These are phyloP conservation scores for Watersipora subatra DNA, from an alignment of 1,140 invertebrate species.

Conservation along the genomic window DNA sequence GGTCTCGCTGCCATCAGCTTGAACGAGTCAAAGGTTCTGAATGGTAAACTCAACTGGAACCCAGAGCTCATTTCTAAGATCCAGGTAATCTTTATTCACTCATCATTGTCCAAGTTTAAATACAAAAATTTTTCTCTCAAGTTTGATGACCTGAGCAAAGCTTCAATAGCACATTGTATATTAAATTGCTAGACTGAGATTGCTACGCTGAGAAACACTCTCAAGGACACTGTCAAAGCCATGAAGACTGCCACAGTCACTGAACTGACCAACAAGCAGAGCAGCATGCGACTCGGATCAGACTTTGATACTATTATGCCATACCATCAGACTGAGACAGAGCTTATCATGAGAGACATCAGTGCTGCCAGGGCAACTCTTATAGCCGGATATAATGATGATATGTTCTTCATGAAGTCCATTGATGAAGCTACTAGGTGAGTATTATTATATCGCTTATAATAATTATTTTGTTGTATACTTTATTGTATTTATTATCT, in stretches of 20 bases:
- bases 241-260: background rate
- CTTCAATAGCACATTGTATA: no score
- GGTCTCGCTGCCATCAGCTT: background rate
- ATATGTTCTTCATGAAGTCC: background rate
- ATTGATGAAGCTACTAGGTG: background rate
- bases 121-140: no score
- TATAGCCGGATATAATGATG: background rate
- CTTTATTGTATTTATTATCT: no score
- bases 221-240: background rate
- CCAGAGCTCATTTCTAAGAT: background rate
- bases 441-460: background rate
- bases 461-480: background rate
- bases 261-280: background rate
- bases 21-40: background rate
- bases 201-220: background rate
- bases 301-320: background rate
- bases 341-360: background rate
- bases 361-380: background rate
- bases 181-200: background rate
- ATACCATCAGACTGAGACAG: background rate
- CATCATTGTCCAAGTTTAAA: no score
- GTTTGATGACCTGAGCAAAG: no score
- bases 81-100: background rate
- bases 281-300: background rate
- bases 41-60: constrained; percentile 1